A percentile compares a stretch with the other conserved stretches of the same genome.
phyloP scores from a whole-genome alignment of 2,888 invertebrate species.

The Thecophora atra region DNA sequence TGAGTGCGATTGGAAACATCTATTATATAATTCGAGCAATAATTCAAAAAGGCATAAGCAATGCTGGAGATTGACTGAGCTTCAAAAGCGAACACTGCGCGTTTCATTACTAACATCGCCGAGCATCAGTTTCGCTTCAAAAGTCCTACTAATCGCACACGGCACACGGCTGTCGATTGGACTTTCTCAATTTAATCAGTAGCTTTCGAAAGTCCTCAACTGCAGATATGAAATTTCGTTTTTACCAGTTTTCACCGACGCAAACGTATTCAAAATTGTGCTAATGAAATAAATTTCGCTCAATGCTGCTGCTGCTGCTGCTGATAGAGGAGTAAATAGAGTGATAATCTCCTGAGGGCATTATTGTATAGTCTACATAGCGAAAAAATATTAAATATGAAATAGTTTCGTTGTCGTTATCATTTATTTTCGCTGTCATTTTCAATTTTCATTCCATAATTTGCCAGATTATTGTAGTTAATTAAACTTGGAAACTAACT shows the following conservation, averaged over 20 bases:
- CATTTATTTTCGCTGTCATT: conserved; percentile 4
- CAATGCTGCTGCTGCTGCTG: neutral
- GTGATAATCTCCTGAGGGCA: conserved; percentile 30
- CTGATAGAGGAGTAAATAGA: conserved; percentile 35
- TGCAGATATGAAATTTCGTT: conserved; percentile 5
- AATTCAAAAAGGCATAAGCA: conserved; percentile 1
- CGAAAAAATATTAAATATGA: neutral
- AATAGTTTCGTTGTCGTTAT: conserved; percentile 19
- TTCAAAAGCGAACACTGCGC: conserved; percentile 3
- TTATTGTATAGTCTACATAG: neutral
- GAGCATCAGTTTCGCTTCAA: conserved; percentile 8
- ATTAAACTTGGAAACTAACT: conserved; percentile 26
- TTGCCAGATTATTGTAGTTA: conserved; percentile 35
- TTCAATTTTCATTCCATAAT: conserved; percentile 9
- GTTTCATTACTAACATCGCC: neutral
- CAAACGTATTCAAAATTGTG: neutral
- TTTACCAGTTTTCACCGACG: conserved; percentile 21
- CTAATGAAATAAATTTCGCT: conserved; percentile 1
- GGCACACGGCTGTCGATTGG: too few species aligned
- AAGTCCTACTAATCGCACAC: conserved; percentile 3
- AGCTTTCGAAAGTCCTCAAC: neutral
- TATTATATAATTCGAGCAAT: conserved; percentile 1
- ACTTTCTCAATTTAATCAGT: conserved; percentile 18
- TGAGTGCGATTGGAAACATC: neutral
- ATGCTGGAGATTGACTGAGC: conserved; percentile 13